Percentiles rank a stretch among this genome's conserved stretches.
These are phyloP conservation scores for Pachypanchax playfairii DNA, from an alignment of 2,113 vertebrate genomes.

Conservation along the genomic window DNA sequence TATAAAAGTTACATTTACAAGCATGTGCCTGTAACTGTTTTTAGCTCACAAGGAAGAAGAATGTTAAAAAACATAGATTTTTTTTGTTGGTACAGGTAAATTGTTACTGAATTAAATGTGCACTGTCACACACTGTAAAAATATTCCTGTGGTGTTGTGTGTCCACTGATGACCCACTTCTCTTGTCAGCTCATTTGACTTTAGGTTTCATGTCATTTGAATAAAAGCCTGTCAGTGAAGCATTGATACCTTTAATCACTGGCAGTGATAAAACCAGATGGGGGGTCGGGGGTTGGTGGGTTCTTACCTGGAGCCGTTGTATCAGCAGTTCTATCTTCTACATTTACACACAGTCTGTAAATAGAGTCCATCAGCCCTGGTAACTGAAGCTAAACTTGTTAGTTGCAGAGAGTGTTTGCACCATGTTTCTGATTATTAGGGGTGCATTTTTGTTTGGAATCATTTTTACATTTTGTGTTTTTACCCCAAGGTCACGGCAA, in stretches of 20 bases:
- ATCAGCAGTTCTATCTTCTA: too few relatives aligned
- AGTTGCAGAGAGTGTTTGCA: background rate
- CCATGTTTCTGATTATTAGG: background rate
- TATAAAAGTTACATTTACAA: background rate
- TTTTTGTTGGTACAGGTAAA: background rate
- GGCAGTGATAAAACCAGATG: background rate
- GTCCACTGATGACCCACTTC: background rate
- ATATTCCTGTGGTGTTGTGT: background rate
- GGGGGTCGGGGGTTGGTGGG: too few relatives aligned
- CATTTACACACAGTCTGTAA: background rate
- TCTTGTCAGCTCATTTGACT: background rate
- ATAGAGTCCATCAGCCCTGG: background rate
- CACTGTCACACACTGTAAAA: too few relatives aligned
- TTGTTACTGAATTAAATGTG: background rate
- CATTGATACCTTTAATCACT: background rate
- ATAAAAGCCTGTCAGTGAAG: background rate
- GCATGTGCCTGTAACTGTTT: background rate
- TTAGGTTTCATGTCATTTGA: background rate
- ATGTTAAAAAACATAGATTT: background rate
- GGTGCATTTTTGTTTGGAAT: background rate
- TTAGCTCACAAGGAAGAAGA: background rate
- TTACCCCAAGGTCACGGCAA: conserved; percentile 91
- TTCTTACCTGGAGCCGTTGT: background rate
- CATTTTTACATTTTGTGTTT: background rate
- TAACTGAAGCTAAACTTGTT: background rate